phyloP scores from a whole-genome alignment of 2,113 vertebrate genomes.

The Hippolais icterina region DNA sequence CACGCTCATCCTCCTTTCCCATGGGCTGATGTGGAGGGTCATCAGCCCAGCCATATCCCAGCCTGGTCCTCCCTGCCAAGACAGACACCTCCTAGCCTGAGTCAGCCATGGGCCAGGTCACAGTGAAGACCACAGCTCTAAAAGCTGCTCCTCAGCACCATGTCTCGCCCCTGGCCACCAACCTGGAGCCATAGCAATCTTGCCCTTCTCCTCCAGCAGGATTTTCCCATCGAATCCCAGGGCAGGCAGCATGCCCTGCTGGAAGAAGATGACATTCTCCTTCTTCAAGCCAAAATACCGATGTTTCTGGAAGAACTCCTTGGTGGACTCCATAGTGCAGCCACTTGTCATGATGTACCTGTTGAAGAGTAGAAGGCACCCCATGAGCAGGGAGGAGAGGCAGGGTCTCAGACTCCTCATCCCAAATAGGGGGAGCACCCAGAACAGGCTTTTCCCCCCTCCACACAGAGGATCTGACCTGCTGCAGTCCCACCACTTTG shows the following conservation, averaged over 20 bases:
- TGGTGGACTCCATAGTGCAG: slow-evolving; percentile 89
- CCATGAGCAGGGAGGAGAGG: not conserved
- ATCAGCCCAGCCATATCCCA: not conserved
- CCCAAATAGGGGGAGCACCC: fast-evolving
- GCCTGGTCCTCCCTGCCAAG: not conserved
- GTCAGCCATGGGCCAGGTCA: not conserved
- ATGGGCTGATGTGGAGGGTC: fast-evolving
- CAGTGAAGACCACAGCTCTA: not conserved
- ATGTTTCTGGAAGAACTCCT: slow-evolving; percentile 86
- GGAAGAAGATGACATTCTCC: slow-evolving; percentile 88
- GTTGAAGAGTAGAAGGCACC: not conserved
- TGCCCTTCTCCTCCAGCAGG: slow-evolving; percentile 89
- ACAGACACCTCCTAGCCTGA: not conserved
- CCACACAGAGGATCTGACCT: not conserved
- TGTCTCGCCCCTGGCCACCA: fast-evolving
- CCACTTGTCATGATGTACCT: slow-evolving; percentile 99
- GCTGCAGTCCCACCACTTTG: not conserved
- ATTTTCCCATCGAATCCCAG: slow-evolving; percentile 91
- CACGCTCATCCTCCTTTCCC: not conserved
- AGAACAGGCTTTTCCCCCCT: not conserved
- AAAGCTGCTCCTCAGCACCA: not conserved
- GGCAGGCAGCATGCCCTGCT: slow-evolving; percentile 98
- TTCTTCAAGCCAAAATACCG: slow-evolving; percentile 87
- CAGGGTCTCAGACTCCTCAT: not conserved
- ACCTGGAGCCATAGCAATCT: slow-evolving; percentile 96